Conservation (phyloP, 1,140 invertebrate species). For the Procambarus virginalis region DNA sequence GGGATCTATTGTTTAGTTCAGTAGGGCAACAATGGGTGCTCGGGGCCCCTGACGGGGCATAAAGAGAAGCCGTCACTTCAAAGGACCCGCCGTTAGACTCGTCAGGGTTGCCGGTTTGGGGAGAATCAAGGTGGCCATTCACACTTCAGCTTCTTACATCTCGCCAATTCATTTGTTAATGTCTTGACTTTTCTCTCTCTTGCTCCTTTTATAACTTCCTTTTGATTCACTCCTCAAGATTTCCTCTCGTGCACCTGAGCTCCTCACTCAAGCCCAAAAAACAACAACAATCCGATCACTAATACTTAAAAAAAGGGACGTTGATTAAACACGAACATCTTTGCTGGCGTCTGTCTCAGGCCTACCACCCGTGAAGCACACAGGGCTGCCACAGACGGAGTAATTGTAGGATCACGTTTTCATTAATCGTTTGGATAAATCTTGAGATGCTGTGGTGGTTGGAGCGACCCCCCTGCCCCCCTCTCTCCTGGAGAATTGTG, state of each 20-base stretch:
- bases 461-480: too few species aligned
- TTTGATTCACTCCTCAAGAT: background rate
- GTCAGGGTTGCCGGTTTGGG: conserved; percentile 30
- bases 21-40: conserved; percentile 49
- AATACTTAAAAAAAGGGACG: conserved; percentile 7
- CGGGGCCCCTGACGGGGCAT: conserved; percentile 43
- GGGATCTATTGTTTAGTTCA: conserved; percentile 51
- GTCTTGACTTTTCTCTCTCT: background rate
- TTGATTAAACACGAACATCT: conserved; percentile 19
- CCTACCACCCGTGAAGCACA: conserved; percentile 29
- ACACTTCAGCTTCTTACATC: conserved; percentile 7
- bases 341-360: background rate
- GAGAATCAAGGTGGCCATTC: conserved; percentile 22
- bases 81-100: conserved; percentile 38
- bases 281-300: background rate
- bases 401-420: conserved; percentile 39
- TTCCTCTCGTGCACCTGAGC: background rate
- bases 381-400: conserved; percentile 37
- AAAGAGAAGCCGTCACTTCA: conserved; percentile 64
- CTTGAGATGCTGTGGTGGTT: background rate
- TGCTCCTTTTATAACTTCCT: background rate
- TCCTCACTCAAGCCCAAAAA: too few species aligned
- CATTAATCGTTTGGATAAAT: conserved; percentile 26
- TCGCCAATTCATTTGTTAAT: conserved; percentile 32
- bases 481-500: background rate